phyloP scores from a whole-genome alignment of 2,797 vertebrate genomes.

The Heteromormyrus szaboi region DNA sequence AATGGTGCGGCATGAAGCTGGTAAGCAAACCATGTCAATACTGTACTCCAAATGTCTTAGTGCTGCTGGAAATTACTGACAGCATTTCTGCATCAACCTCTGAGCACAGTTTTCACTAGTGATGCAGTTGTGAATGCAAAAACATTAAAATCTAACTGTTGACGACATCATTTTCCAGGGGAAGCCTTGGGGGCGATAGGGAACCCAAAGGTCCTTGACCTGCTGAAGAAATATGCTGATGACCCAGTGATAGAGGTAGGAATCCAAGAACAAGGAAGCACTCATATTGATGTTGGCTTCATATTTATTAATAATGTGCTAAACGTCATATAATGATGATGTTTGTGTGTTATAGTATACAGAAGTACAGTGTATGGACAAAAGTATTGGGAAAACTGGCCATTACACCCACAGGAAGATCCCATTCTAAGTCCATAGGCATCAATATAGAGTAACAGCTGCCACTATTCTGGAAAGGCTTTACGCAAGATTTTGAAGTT shows the following conservation, averaged over 20 bases:
- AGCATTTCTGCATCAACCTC: neutral
- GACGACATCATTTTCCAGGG: constrained; percentile 54
- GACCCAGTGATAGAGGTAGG: constrained; percentile 84
- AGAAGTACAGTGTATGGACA: neutral
- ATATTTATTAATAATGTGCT: neutral
- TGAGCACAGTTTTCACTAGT: neutral
- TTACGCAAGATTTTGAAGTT: neutral
- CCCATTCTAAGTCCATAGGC: neutral
- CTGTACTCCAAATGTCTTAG: neutral
- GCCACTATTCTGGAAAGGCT: neutral
- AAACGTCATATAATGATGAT: neutral
- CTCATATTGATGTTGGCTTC: neutral
- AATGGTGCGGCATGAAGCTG: constrained; percentile 94
- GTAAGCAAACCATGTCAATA: constrained; percentile 46
- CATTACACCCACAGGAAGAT: neutral
- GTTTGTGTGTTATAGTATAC: neutral
- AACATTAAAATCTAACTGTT: neutral
- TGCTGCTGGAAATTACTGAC: neutral
- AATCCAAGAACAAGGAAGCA: neutral
- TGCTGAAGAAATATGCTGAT: constrained; percentile 70
- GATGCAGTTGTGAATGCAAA: neutral
- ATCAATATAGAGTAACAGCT: neutral
- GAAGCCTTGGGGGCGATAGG: constrained; percentile 92
- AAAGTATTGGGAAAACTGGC: neutral
- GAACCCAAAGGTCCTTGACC: constrained; percentile 68